Base-by-base conservation (phyloP, 1,140 invertebrate species). In the Habropoda laboriosa region DNA sequence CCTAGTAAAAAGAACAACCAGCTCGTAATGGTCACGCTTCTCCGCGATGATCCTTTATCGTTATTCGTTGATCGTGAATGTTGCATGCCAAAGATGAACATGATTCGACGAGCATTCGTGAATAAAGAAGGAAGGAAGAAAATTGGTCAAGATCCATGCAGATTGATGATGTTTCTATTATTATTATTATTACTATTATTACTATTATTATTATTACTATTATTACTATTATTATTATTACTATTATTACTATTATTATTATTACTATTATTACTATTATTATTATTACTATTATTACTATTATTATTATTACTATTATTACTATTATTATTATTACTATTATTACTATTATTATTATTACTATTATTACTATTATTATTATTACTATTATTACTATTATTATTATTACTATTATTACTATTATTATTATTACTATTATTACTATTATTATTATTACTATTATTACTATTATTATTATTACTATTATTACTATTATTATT, bases 61-160 rank as follows among this genome's bases (percentile, higher is more conserved):
- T 38, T 61, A 27, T 18, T 61, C 40, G 55, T 58, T 32, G 30
- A 60, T 57, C 74, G 63, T 51, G 35, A 2, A 64, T 32, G 30
- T 70, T 49, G 38, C 38, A 66, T 40, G 64, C 40, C 66, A 60
- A 70, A 70, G 42, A 58, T 70, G 2, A 67, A 53, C 24, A 53
- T 18, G 18, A 42, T 32, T 71, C 21, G 68, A 71, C 12, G 24
- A 72, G 30, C 32, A 12, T 18, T 53, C 24, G 7, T 8, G 73
- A 75, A 27, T 13, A 0, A 21, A 35, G 27, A 24, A n/a, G n/a
- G 21, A 47, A 24, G 8, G n/a, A n/a, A 53, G 24, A 24, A 55
- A 35, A 51, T 58, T 49, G n/a, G 24, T 10, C 30, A 77, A 49
- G 18, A 77, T 60, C 7, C 18, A 32, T n/a, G 21, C 47, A 24